Evolutionary conservation across 2,888 invertebrate species (phyloP).

Genomic region (Chirona hameri): DNA sequence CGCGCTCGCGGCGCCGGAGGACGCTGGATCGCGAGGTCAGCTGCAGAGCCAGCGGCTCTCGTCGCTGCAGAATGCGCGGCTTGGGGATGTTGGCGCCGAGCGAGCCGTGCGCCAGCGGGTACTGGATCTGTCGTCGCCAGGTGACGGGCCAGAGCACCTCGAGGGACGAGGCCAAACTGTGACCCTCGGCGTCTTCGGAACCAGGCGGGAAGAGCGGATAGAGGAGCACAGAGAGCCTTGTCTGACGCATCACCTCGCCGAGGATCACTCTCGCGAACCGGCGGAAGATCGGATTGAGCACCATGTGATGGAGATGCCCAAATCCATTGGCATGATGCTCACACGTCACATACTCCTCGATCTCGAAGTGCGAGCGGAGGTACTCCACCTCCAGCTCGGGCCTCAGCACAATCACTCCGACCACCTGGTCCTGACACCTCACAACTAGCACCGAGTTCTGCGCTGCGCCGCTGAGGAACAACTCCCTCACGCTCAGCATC

Average conservation of each 20-base stretch:
- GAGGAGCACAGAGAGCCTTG: conserved; percentile 57
- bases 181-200: conserved; percentile 40
- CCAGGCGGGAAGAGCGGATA: conserved; percentile 44
- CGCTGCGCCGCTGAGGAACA: not conserved
- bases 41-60: conserved; percentile 5
- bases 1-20: not conserved
- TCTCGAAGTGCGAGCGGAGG: conserved; percentile 47
- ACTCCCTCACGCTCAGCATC: conserved; percentile 36
- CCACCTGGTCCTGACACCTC: not conserved
- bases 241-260: conserved; percentile 59
- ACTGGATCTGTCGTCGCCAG: conserved; percentile 13
- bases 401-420: conserved; percentile 41
- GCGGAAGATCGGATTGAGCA: conserved; percentile 59
- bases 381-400: conserved; percentile 46
- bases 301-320: conserved; percentile 50
- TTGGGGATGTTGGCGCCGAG: conserved; percentile 1
- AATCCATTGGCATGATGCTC: conserved; percentile 41
- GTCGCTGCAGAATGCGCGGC: conserved; percentile 23
- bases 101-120: not conserved
- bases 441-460: not conserved
- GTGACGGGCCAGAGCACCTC: not conserved
- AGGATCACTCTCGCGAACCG: conserved; percentile 57
- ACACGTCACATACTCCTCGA: conserved; percentile 46
- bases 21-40: not conserved
- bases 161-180: not conserved